phyloP scores from a whole-genome alignment of 2,888 invertebrate species.

The Tortricodes alternella region DNA sequence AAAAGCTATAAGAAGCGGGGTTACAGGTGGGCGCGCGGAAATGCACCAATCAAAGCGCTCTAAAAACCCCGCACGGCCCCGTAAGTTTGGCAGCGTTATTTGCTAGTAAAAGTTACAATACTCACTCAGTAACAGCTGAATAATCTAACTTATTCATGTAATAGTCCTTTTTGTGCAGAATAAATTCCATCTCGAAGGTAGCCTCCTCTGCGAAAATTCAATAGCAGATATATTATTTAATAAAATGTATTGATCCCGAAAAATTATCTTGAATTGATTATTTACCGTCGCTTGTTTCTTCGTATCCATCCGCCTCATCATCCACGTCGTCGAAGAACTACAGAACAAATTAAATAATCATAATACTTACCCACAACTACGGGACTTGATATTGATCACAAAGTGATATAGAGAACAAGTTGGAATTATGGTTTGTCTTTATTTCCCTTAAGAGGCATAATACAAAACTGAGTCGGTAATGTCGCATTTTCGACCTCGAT shows the following conservation, averaged over 20 bases:
- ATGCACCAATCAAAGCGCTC: too few species aligned
- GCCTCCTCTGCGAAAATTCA: conserved; percentile 71
- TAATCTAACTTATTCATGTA: conserved; percentile 95
- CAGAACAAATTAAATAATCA: conserved; percentile 11
- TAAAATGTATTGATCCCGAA: neutral
- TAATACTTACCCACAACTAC: neutral
- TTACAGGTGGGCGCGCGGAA: too few species aligned
- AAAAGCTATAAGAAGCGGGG: too few species aligned
- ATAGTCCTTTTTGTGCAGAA: conserved; percentile 93
- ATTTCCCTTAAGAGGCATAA: too few species aligned
- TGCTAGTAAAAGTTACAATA: conserved; percentile 26
- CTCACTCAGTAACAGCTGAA: conserved; percentile 89
- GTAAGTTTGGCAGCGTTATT: too few species aligned
- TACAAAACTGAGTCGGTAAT: too few species aligned
- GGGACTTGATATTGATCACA: too few species aligned
- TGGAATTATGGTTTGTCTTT: too few species aligned
- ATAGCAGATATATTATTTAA: conserved; percentile 4
- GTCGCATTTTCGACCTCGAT: too few species aligned
- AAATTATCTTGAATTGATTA: conserved; percentile 22
- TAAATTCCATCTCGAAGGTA: conserved; percentile 88
- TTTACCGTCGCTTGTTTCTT: conserved; percentile 74
- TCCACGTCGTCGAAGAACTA: conserved; percentile 62
- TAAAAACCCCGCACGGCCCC: too few species aligned
- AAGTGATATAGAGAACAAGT: too few species aligned
- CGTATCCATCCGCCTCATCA: conserved; percentile 61